A percentile compares a stretch with the other conserved stretches of the same genome.
These are phyloP conservation scores for Leptarthrus brevirostris DNA, from an alignment of 2,888 invertebrate species.

Conservation along the genomic window DNA sequence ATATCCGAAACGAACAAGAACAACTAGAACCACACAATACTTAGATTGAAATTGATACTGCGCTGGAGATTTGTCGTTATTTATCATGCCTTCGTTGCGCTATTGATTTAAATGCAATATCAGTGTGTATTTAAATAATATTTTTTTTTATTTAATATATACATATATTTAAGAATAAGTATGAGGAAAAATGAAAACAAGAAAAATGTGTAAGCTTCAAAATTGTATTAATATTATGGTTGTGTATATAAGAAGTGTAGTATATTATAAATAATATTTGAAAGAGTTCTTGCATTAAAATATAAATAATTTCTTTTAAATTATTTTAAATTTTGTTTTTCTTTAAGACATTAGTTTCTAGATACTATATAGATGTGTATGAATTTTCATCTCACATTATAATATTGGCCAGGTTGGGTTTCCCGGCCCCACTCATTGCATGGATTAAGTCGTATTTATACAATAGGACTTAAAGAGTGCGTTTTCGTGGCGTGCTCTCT, in stretches of 20 bases:
- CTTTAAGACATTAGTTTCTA: not conserved
- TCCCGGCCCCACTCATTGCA: too few relatives aligned
- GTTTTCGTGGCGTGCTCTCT: too few relatives aligned
- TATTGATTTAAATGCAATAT: not conserved
- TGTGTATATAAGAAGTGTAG: not conserved
- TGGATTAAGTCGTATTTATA: too few relatives aligned
- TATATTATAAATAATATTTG: not conserved
- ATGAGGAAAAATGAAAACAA: not conserved
- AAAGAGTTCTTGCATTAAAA: not conserved
- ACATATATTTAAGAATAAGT: not conserved
- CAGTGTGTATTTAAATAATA: not conserved
- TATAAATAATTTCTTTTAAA: conserved; percentile 7
- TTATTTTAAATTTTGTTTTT: not conserved
- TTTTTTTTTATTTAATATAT: not conserved
- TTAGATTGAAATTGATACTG: too few relatives aligned
- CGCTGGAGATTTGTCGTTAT: too few relatives aligned
- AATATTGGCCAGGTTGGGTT: too few relatives aligned
- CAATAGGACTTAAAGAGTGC: too few relatives aligned
- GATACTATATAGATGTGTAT: too few relatives aligned
- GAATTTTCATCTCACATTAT: too few relatives aligned
- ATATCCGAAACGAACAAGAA: too few relatives aligned
- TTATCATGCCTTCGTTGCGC: too few relatives aligned
- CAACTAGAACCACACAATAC: too few relatives aligned
- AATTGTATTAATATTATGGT: conserved; percentile 7
- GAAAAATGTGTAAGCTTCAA: not conserved